Base-by-base conservation (phyloP, 2,888 invertebrate genomes). In the Ectropis crepuscularia region DNA sequence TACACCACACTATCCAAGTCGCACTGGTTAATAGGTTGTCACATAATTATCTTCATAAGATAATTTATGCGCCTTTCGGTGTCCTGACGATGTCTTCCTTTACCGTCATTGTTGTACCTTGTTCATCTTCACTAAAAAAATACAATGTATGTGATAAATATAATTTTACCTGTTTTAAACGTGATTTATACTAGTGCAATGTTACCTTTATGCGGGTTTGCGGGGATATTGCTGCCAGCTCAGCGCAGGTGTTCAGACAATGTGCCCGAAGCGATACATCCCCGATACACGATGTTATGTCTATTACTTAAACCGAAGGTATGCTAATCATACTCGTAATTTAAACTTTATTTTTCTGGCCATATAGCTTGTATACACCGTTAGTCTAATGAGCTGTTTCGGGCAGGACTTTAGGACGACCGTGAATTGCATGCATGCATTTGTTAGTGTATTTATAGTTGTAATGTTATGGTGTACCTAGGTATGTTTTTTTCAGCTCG, bases 161-260 rank as follows among this genome's bases (percentile, higher is more conserved):
- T 6, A 10, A 41, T 6, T 4, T 6, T 7, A 10, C 10, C 10
- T 5, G 6, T 41, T 7, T 8, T 7, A 5, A 41, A 5, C 6
- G 10, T 41, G 41, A 9, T 9, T 8, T 41, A 10, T 9, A n/a
- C 7, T 48, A 28, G 47, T 55, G 47, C 47, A 47, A 6, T 38
- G 2, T 8, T 6, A 46, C 38, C 54, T 54, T 45, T 90, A 89
- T 89, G 89, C 83, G 80, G 86, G 85, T 82, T 80, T 82, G 81
- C 82, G 81, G 54, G 83, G 85, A 83, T 89, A 89, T 87, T 86
- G 87, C 88, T 84, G 84, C 78, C 78, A 77, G 83, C 82, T 84
- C 75, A 79, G 82, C 81, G 86, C 90, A 91, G 90, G 90, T 90
- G 91, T 87, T 86, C 90, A 87, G 87, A 87, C 89, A 89, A 89